phyloP scores from a whole-genome alignment of 1,140 invertebrate species.

The Drosophila eugracilis region DNA sequence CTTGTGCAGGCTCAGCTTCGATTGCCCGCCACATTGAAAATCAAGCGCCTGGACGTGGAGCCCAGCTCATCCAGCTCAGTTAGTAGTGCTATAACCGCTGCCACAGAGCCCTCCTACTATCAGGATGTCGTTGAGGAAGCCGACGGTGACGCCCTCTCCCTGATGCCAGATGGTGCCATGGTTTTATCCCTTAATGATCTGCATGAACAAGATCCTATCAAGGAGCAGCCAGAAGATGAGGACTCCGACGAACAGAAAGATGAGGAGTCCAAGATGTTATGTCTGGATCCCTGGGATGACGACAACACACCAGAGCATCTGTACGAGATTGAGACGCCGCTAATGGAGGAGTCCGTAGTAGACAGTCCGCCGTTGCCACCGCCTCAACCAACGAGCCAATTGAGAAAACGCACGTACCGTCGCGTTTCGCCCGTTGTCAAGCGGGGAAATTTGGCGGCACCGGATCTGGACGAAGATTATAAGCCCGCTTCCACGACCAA shows the following conservation, averaged over 20 bases:
- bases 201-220: constrained; percentile 13
- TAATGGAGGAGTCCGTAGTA: constrained; percentile 13
- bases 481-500: constrained; percentile 2
- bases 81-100: not conserved
- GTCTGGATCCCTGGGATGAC: constrained; percentile 21
- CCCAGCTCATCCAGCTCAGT: not conserved
- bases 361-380: not conserved
- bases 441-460: not conserved
- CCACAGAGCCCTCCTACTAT: not conserved
- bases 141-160: not conserved
- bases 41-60: constrained; percentile 52
- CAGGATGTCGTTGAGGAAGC: not conserved
- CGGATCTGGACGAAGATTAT: not conserved
- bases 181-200: constrained; percentile 11
- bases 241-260: not conserved
- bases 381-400: not conserved
- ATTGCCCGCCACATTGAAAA: constrained; percentile 53
- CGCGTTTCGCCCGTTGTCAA: constrained; percentile 20
- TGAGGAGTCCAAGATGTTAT: constrained; percentile 1
- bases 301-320: constrained; percentile 28
- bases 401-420: constrained; percentile 17
- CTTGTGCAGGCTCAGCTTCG: constrained; percentile 62
- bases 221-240: constrained; percentile 1
- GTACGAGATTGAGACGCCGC: constrained; percentile 35
- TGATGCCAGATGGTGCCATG: constrained; percentile 15